Evolutionary conservation across 1,140 invertebrate species (phyloP).

Genomic region (Drosophila bipectinata): DNA sequence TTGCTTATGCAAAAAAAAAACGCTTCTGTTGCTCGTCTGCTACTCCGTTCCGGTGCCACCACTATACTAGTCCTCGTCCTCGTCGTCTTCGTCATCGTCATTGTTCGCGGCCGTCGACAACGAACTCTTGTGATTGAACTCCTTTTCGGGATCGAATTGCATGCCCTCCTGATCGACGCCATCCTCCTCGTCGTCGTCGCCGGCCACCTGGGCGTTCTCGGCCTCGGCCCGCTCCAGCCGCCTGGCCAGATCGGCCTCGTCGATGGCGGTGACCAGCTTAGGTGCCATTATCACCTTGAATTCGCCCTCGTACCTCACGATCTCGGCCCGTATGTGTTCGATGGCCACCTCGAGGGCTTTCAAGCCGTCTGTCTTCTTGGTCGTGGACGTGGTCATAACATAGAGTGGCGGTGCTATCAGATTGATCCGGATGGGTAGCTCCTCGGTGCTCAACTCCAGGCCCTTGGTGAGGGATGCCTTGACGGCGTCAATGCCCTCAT

Average conservation of each 20-base stretch:
- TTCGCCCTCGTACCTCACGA: constrained; percentile 93
- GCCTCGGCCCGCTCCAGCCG: constrained; percentile 97
- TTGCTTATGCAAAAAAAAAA: too few relatives aligned
- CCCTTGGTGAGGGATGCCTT: constrained; percentile 96
- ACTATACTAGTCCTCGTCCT: constrained; percentile 59
- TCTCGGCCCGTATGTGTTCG: constrained; percentile 93
- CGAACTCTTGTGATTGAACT: constrained; percentile 74
- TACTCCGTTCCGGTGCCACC: too few relatives aligned
- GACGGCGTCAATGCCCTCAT: constrained; percentile 99
- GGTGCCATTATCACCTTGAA: constrained; percentile 98
- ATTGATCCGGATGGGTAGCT: constrained; percentile 99
- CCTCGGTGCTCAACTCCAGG: constrained; percentile 95
- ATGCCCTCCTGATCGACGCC: constrained; percentile 86
- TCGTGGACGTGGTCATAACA: constrained; percentile 98
- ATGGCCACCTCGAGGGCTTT: constrained; percentile 95
- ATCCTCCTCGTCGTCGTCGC: constrained; percentile 94
- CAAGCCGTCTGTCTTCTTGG: constrained; percentile 97
- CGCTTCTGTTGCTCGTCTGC: too few relatives aligned
- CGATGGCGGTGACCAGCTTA: constrained; percentile 98
- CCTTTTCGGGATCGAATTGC: constrained; percentile 84
- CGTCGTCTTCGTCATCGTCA: constrained; percentile 63
- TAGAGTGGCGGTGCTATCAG: constrained; percentile 97
- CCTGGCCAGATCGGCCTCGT: constrained; percentile 97
- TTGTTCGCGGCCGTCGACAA: constrained; percentile 50
- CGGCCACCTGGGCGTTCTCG: constrained; percentile 96